These are phyloP conservation scores for Oppia nitens DNA, from an alignment of 1,140 invertebrate species.

Conservation along the genomic window DNA sequence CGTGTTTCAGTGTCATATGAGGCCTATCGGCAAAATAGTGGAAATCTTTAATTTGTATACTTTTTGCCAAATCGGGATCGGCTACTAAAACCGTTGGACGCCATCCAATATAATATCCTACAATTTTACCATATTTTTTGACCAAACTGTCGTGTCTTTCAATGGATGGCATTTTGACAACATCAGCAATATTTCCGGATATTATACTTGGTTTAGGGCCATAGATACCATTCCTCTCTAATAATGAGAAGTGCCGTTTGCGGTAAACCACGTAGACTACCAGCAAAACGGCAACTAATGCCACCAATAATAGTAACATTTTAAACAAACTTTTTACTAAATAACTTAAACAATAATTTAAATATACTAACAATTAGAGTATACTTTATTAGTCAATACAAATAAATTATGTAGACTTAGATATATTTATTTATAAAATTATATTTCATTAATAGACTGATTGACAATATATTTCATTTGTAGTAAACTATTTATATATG, in stretches of 20 bases:
- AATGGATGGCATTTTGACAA: conserved; percentile 6
- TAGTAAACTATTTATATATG: too few species aligned
- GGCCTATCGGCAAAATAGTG: conserved; percentile 25
- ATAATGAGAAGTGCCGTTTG: not conserved
- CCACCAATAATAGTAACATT: too few species aligned
- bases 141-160: conserved; percentile 25
- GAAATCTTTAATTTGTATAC: conserved; percentile 29
- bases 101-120: conserved; percentile 27
- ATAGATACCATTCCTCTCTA: conserved; percentile 23
- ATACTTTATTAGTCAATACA: too few species aligned
- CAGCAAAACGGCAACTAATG: too few species aligned
- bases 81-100: conserved; percentile 25
- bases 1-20: conserved; percentile 4
- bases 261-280: not conserved
- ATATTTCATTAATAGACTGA: too few species aligned
- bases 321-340: too few species aligned
- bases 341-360: too few species aligned
- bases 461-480: too few species aligned
- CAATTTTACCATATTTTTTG: conserved; percentile 25
- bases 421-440: too few species aligned
- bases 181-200: conserved; percentile 23
- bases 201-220: conserved; percentile 26
- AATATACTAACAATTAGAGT: too few species aligned
- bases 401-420: too few species aligned
- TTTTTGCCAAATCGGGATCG: conserved; percentile 27